phyloP scores from a whole-genome alignment of 2,113 vertebrate genomes.

The Triplophysa tibetana region DNA sequence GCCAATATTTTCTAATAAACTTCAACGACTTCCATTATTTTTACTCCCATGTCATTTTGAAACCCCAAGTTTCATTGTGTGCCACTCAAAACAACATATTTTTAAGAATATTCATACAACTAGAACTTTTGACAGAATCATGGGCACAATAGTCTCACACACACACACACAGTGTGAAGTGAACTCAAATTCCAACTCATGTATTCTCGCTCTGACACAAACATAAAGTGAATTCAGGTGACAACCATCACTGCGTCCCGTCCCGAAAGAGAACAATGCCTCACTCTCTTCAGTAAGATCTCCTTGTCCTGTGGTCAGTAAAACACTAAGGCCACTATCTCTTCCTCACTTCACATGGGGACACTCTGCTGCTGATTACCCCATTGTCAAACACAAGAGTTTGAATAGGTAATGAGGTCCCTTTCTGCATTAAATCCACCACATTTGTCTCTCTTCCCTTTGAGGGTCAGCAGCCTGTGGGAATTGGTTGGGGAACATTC shows the following conservation, averaged over 20 bases:
- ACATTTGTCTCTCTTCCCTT: not conserved
- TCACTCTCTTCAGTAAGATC: not conserved
- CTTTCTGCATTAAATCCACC: not conserved
- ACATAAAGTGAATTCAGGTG: slow-evolving; percentile 35
- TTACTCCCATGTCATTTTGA: too few species aligned
- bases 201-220: not conserved
- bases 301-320: not conserved
- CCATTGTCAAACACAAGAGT: slow-evolving; percentile 27
- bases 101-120: too few species aligned
- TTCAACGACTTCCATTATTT: too few species aligned
- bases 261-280: slow-evolving; percentile 41
- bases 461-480: not conserved
- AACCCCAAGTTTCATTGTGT: too few species aligned
- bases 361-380: slow-evolving; percentile 12
- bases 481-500: not conserved
- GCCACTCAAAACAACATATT: too few species aligned
- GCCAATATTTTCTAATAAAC: too few species aligned
- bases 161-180: too few species aligned
- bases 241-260: slow-evolving; percentile 11
- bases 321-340: slow-evolving; percentile 46
- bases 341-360: slow-evolving; percentile 13
- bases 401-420: not conserved
- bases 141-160: too few species aligned
- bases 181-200: not conserved
- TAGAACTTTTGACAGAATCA: too few species aligned